Percentiles rank a stretch among this genome's conserved stretches.
These are phyloP conservation scores for Amblyornis subalaris DNA, from an alignment of 2,113 vertebrate species.

Conservation along the genomic window DNA sequence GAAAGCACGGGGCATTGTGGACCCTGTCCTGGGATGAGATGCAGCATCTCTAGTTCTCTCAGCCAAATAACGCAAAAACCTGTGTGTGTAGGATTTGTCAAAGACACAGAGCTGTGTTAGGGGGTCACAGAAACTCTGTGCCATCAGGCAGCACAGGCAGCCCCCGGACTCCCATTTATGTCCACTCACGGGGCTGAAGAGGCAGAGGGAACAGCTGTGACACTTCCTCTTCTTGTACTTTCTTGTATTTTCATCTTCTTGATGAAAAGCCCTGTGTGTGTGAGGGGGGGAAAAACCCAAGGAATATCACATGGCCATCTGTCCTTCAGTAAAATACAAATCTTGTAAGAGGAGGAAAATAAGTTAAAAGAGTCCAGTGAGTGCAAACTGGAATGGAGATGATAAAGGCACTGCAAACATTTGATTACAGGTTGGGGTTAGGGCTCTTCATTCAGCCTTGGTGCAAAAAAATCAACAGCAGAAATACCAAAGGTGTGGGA, in stretches of 20 bases:
- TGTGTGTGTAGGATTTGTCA: accelerated
- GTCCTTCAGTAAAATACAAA: neutral
- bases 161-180: neutral
- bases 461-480: neutral
- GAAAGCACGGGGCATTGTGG: accelerated
- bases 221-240: neutral
- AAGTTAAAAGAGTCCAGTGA: neutral
- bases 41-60: neutral
- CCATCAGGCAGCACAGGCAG: neutral
- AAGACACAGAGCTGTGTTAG: accelerated
- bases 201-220: neutral
- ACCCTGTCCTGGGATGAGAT: neutral
- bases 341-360: neutral
- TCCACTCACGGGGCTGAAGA: accelerated
- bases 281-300: accelerated
- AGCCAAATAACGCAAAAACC: neutral
- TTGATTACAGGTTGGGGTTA: neutral
- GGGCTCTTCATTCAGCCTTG: neutral
- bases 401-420: neutral
- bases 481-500: neutral
- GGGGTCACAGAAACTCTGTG: neutral
- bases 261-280: neutral
- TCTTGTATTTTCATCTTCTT: too few species aligned
- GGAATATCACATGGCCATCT: neutral
- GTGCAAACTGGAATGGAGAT: neutral